Evolutionary conservation across 2,797 vertebrate genomes (phyloP), one percentile per base, ranked within the genome.

Genomic region (Danionella dracula): DNA sequence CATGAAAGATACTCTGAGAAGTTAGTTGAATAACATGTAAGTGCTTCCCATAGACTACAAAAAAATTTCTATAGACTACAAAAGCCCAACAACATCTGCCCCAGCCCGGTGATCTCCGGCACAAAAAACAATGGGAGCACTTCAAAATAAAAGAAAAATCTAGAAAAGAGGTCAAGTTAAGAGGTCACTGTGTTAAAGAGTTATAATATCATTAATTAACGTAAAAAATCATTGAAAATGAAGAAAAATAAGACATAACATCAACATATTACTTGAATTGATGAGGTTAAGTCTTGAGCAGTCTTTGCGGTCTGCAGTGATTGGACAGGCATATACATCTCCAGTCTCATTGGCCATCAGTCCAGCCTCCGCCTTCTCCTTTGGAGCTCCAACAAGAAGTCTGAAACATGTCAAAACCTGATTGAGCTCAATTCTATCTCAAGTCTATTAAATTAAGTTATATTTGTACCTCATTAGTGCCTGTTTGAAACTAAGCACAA

Each of bases 381-480:
- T 89, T 4, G 95, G 95, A 4, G 95, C 95, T 7, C 95, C 95
- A 0, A 92, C 87, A 75, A 98, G 82, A 41, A 96, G 76, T 62
- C 95, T 96, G 79, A 19, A 68, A 15, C 37, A 17, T 17, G 66
- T 19, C 29, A 29, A 71, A 56, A 34, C 8, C 11, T 12, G 41
- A 45, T n/a, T 54, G 13, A 63, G 37, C 37, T 32, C 17, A 63
- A 53, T 4, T 27, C n/a, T 61, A 15, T 41, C 38, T 21, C 11
- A 4, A 35, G 7, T 1, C 5, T 63, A 20, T 40, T 50, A 50
- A 1, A 9, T 11, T 5, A n/a, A n/a, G n/a, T 7, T 9, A 49
- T 12, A 55, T n/a, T 16, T 62, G 23, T 12, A 51, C 1, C 8
- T 40, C 16, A 41, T 21, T 20, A 41, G 19, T 4, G 45, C 10